Percentiles rank a stretch among this genome's conserved stretches.
phyloP scores from a whole-genome alignment of 2,888 invertebrate genomes.

The Sthenelais limicola region DNA sequence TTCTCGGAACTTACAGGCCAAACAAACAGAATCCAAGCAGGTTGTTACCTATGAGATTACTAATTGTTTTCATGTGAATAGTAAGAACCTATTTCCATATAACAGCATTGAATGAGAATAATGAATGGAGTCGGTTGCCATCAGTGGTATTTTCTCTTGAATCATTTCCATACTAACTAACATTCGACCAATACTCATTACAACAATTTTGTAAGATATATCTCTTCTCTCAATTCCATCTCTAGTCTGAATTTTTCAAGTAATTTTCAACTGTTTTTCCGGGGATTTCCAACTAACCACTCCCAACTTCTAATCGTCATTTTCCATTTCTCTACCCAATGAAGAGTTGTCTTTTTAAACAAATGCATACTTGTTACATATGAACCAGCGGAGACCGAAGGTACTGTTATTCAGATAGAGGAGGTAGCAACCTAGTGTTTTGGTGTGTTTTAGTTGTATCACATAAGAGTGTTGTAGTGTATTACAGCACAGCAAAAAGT shows the following conservation, averaged over 20 bases:
- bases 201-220: no score
- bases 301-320: constrained; percentile 5
- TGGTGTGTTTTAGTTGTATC: constrained; percentile 38
- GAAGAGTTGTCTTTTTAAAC: constrained; percentile 25
- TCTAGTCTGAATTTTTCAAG: no score
- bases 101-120: constrained; percentile 38
- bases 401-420: constrained; percentile 25
- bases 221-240: no score
- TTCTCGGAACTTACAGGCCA: no score
- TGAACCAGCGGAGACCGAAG: constrained; percentile 21
- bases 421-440: constrained; percentile 29
- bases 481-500: constrained; percentile 34
- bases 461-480: constrained; percentile 28
- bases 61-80: neutral
- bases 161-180: no score
- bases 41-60: neutral
- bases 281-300: constrained; percentile 17
- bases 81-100: neutral
- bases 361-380: constrained; percentile 31
- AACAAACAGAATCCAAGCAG: no score
- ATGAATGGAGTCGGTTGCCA: constrained; percentile 21
- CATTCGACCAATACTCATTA: no score
- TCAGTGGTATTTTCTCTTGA: neutral
- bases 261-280: constrained; percentile 4
- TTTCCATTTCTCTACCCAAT: constrained; percentile 32